Base-by-base conservation (phyloP, 2,888 invertebrate species). In the Drosophila melanocephala region DNA sequence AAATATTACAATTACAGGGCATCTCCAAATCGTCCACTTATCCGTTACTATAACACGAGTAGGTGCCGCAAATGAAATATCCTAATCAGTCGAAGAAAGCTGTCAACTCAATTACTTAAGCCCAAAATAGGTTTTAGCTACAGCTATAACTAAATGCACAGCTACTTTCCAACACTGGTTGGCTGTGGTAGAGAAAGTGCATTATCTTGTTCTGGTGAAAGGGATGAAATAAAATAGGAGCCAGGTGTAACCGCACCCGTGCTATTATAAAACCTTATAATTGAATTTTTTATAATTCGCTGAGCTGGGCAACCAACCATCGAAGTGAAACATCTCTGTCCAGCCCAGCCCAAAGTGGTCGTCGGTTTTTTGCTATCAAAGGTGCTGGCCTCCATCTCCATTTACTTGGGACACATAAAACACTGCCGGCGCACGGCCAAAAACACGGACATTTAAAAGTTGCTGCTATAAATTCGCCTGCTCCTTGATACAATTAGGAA, bases 201-300 rank as follows among this genome's bases (percentile, higher is more conserved):
- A 81, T 72, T 79, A 65, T 65, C 44, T 57, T 64, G 67, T 69
- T 30, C 56, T 22, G 60, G 10, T 47, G 32, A 70, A 62, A 7
- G 50, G 28, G 35, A 70, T 67, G 39, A 70, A 71, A 53, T 50
- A 44, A 64, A 66, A 62, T 39, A 22, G 33, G 16, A 28, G 56
- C 56, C 79, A 79, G 84, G 75, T 89, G 84, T 69, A 72, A 67
- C 62, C 71, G 61, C 61, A 63, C 63, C 69, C 68, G 70, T 60
- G 70, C 81, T 53, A 79, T 90, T 90, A 81, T 79, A 86, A 81
- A 86, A 73, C 66, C 72, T 78, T 86, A 84, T 89, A 86, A 86
- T 86, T 89, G 87, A 86, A 90, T 90, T 90, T 86, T 90, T 84
- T 87, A 84, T 86, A 88, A 81, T 78, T 68, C 81, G 87, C 86